These are phyloP conservation scores for Onychomys arenicola DNA, from an alignment of 2,797 vertebrate genomes.

Conservation along the genomic window DNA sequence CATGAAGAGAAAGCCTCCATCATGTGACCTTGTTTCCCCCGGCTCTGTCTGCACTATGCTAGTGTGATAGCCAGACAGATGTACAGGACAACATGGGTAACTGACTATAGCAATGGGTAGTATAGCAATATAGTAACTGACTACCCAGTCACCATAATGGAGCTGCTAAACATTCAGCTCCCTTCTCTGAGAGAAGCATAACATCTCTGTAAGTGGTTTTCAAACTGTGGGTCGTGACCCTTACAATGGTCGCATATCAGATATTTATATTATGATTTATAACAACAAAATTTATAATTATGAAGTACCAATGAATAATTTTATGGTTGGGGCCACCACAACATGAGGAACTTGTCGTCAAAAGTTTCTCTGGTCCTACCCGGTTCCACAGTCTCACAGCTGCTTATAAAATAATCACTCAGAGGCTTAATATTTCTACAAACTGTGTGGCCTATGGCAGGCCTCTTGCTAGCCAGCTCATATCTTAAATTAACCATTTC, in stretches of 20 bases:
- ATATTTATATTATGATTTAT: background rate
- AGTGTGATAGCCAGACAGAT: background rate
- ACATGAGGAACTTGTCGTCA: background rate
- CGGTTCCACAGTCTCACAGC: too few species aligned
- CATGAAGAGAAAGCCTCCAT: background rate
- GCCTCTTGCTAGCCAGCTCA: too few species aligned
- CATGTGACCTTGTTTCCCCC: background rate
- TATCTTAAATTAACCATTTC: too few species aligned
- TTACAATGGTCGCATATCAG: background rate
- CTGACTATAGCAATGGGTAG: background rate
- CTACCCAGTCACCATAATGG: background rate
- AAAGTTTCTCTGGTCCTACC: too few species aligned
- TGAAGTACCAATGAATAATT: background rate
- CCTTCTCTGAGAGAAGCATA: constrained; percentile 65
- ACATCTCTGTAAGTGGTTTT: background rate
- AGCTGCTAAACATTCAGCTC: background rate
- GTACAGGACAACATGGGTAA: background rate
- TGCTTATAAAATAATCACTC: too few species aligned
- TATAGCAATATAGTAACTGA: too few species aligned
- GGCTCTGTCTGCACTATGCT: background rate
- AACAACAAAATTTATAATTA: background rate
- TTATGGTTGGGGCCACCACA: background rate
- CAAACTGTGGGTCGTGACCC: background rate
- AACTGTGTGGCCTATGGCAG: too few species aligned
- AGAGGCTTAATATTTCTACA: too few species aligned